Percentiles rank a stretch among this genome's conserved stretches.
Conservation (phyloP, 2,113 vertebrate genomes). For the Mesitornis unicolor region DNA sequence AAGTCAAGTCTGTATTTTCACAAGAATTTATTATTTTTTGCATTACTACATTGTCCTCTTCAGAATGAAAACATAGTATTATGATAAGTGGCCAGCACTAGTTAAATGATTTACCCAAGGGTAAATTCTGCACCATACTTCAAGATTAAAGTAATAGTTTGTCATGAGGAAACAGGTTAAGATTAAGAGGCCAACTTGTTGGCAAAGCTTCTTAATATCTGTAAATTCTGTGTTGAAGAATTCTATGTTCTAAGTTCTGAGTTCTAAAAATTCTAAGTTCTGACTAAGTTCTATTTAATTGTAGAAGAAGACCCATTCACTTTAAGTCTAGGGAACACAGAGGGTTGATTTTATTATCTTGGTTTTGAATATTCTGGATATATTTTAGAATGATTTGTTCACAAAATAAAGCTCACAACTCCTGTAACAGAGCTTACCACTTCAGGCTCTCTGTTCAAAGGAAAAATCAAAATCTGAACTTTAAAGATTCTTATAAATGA, state of each 20-base stretch:
- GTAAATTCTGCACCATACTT: background rate
- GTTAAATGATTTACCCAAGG: background rate
- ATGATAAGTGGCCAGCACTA: background rate
- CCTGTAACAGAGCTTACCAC: rapidly evolving
- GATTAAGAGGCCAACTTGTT: background rate
- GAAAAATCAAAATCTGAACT: background rate
- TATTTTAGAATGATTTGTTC: background rate
- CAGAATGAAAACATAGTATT: background rate
- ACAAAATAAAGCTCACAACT: background rate
- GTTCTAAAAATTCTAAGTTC: no score
- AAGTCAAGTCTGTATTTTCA: background rate
- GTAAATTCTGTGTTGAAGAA: background rate
- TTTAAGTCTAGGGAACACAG: background rate
- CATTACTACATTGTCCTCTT: background rate
- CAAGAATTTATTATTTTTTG: background rate
- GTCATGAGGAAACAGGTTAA: background rate
- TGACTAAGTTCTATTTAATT: background rate
- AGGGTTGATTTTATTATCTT: background rate
- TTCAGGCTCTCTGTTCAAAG: background rate
- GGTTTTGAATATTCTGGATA: background rate
- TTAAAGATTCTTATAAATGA: background rate
- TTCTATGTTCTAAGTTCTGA: no score
- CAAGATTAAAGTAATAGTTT: background rate
- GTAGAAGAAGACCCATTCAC: rapidly evolving
- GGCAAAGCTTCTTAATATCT: background rate